Conservation (phyloP, 92 coral and sea anemone species). For the Porites cylindrica region DNA sequence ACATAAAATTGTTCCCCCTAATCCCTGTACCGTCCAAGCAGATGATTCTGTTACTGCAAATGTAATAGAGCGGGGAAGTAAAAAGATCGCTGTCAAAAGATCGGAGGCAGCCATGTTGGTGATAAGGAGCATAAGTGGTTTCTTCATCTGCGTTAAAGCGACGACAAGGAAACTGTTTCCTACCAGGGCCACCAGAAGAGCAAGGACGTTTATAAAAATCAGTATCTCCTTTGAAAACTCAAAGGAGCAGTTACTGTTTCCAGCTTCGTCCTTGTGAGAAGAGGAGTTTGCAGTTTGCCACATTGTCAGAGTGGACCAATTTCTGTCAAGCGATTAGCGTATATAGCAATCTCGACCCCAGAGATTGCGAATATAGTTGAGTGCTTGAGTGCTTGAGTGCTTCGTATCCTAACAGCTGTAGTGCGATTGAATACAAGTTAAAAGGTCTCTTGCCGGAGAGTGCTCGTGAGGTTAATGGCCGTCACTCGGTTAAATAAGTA, state of each 20-base stretch:
- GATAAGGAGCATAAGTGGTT: conserved; percentile 12
- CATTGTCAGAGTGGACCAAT: too few relatives aligned
- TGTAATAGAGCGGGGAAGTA: conserved; percentile 17
- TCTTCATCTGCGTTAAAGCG: conserved; percentile 22
- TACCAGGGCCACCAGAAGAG: background rate
- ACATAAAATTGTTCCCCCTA: conserved; percentile 15
- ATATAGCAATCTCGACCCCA: too few relatives aligned
- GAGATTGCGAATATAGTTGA: too few relatives aligned
- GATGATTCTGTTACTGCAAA: background rate
- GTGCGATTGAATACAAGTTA: too few relatives aligned
- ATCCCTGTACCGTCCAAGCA: conserved; percentile 13
- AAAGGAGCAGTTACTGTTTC: background rate
- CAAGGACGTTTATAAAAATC: background rate
- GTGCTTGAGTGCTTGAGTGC: too few relatives aligned
- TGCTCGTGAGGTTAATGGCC: too few relatives aligned
- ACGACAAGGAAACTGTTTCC: conserved; percentile 22
- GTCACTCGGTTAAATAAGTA: too few relatives aligned
- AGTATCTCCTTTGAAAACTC: background rate
- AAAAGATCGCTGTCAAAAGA: conserved; percentile 11
- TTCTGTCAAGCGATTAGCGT: too few relatives aligned
- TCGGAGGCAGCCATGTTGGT: conserved; percentile 50
- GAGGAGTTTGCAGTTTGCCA: too few relatives aligned
- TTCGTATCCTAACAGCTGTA: too few relatives aligned
- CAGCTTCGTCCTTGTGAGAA: too few relatives aligned
- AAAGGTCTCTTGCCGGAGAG: too few relatives aligned